phyloP scores from a whole-genome alignment of 2,113 vertebrate species.

The Tamias sibiricus region DNA sequence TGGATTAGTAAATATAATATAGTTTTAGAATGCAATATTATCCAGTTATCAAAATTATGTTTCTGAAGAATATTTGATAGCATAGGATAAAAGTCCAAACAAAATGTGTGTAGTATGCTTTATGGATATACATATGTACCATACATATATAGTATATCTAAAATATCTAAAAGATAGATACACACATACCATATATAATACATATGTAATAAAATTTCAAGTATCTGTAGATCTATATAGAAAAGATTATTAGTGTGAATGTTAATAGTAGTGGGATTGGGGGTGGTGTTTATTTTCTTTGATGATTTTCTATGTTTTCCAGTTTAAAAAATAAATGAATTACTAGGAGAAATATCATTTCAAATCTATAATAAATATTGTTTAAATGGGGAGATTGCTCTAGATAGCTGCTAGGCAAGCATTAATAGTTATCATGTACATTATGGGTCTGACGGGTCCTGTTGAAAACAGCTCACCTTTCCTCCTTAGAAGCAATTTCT shows the following conservation, averaged over 20 bases:
- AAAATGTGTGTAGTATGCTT: background rate
- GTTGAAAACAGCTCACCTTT: background rate
- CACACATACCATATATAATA: background rate
- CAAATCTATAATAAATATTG: background rate
- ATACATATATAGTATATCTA: background rate
- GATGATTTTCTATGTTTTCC: background rate
- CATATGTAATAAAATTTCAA: background rate
- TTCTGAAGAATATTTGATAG: constrained; percentile 5
- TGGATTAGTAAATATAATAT: background rate
- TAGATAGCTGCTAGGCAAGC: background rate
- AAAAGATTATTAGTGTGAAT: background rate
- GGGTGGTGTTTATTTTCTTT: constrained; percentile 1
- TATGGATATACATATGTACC: background rate
- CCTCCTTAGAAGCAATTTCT: background rate
- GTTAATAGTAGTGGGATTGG: background rate
- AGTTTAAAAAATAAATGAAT: constrained; percentile 6
- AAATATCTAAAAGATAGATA: background rate
- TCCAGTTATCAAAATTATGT: background rate
- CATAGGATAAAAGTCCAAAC: background rate
- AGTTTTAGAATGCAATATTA: background rate
- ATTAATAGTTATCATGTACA: background rate
- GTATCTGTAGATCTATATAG: background rate
- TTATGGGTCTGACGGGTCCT: background rate
- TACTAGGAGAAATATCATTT: background rate
- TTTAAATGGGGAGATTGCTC: background rate